Evolutionary conservation across 2,888 invertebrate species (phyloP).

Genomic region (Rhorus exstirpatorius): DNA sequence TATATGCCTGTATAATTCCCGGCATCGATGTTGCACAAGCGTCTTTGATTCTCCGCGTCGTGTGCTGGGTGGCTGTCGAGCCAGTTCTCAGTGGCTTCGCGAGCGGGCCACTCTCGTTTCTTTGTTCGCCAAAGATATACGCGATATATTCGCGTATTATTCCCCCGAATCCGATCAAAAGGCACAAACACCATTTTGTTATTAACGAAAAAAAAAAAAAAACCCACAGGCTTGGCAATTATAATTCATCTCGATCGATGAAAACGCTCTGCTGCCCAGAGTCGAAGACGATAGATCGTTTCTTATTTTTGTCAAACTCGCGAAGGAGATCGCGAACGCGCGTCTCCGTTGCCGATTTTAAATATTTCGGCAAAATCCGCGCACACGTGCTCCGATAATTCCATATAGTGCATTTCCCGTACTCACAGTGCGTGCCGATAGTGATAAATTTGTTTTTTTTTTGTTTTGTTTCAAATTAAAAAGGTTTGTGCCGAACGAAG

Average conservation of each 20-base stretch:
- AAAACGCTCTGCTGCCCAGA: too few species aligned
- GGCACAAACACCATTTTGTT: too few species aligned
- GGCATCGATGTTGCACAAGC: slow-evolving; percentile 78
- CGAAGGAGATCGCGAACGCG: neutral
- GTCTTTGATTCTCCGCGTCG: slow-evolving; percentile 76
- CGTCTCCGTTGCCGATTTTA: neutral
- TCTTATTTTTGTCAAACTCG: slow-evolving; percentile 13
- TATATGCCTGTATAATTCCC: slow-evolving; percentile 55
- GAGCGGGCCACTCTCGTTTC: slow-evolving; percentile 75
- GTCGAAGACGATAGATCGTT: neutral
- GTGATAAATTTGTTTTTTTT: too few species aligned
- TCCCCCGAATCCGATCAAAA: neutral
- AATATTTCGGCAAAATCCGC: neutral
- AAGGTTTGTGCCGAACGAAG: slow-evolving; percentile 51
- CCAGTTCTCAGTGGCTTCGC: slow-evolving; percentile 80
- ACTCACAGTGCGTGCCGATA: slow-evolving; percentile 36
- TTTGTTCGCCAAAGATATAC: slow-evolving; percentile 62
- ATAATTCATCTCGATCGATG: too few species aligned
- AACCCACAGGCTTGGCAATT: too few species aligned
- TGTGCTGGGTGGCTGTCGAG: slow-evolving; percentile 64
- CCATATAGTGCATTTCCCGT: slow-evolving; percentile 1
- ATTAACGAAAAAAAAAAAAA: too few species aligned
- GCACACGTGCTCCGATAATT: slow-evolving; percentile 11
- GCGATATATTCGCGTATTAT: slow-evolving; percentile 23
- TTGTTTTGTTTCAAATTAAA: slow-evolving; percentile 8